Evolutionary conservation across 2,888 invertebrate genomes (phyloP).

Genomic region (Unio pictorum): DNA sequence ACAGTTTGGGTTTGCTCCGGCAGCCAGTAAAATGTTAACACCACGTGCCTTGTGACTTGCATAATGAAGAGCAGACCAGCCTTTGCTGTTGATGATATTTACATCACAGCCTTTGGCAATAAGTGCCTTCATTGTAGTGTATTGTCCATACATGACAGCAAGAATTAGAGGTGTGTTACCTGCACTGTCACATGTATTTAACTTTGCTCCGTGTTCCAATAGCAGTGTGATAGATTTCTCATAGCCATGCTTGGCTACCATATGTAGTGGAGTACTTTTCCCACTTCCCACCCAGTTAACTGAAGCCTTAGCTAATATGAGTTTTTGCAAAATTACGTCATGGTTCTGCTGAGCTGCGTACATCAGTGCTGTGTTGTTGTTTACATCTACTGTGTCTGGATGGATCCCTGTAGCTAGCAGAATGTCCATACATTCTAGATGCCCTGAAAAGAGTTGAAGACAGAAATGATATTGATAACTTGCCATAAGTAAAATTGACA

Average conservation of each 20-base stretch:
- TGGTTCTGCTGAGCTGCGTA: conserved; percentile 42
- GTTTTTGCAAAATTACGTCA: conserved; percentile 20
- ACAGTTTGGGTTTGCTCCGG: conserved; percentile 62
- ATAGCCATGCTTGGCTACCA: conserved; percentile 50
- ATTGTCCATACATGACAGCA: conserved; percentile 48
- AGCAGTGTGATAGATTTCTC: conserved; percentile 48
- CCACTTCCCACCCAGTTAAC: conserved; percentile 31
- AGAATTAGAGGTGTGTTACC: conserved; percentile 62
- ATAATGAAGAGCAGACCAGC: conserved; percentile 74
- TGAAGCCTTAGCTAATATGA: conserved; percentile 32
- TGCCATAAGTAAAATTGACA: too few species aligned
- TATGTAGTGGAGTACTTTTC: conserved; percentile 47
- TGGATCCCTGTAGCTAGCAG: conserved; percentile 40
- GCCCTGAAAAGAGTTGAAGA: too few species aligned
- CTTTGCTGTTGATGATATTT: conserved; percentile 63
- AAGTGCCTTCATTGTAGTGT: conserved; percentile 36
- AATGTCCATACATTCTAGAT: conserved; percentile 41
- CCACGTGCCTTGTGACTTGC: conserved; percentile 60
- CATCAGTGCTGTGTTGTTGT: conserved; percentile 42
- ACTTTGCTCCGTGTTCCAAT: conserved; percentile 44
- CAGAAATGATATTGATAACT: too few species aligned
- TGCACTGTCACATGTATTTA: conserved; percentile 48
- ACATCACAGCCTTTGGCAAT: conserved; percentile 47
- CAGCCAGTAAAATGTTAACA: conserved; percentile 51
- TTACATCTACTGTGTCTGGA: conserved; percentile 28